Base-by-base conservation (phyloP, 2,113 vertebrate genomes). In the Sinocyclocheilus rhinocerous region DNA sequence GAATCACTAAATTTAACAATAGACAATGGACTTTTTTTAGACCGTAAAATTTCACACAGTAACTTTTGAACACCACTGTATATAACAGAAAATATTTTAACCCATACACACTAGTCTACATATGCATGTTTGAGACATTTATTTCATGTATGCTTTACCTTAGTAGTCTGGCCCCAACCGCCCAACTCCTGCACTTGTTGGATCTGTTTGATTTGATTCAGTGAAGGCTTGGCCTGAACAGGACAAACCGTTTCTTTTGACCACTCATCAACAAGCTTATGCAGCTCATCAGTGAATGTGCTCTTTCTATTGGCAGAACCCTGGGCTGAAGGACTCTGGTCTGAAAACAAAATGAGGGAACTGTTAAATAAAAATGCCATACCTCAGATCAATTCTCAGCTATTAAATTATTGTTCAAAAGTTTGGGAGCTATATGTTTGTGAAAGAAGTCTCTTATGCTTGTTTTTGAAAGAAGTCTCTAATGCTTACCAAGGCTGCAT, bases 261-360 rank as follows among this genome's bases (percentile, higher is more conserved):
- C 96, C 95, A 97, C 89, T 98, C 96, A 91, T 98, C 97, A 76
- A 97, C 96, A 79, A 97, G 92, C 90, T 96, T 97, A 93, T 97
- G 97, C 91, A 97, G 91, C 78, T 98, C 97, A 80, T 97, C 97
- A 3, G 97, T 97, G 90, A 98, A 98, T 92, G 96, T 97, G 89
- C 95, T 96, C 92, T 97, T 97, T 93, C 95, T 96, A 86, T 89
- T 94, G 84, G 89, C 88, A 55, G 92, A 67, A 55, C 90, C 92
- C 70, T 91, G 95, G 76, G 92, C 93, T 73, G 89, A 91, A 85
- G 90, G 93, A 90, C 92, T 93, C n/a, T 91, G 90, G 82, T 93
- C 92, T 92, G 91, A 90, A 89, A 81, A 92, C 89, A 90, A 29
- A 83, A 85, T 1, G 0, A 61, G 0, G 16, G 5, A 20, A 29